Evolutionary conservation across 2,888 invertebrate species (phyloP), one percentile per base, ranked within the genome.

Genomic region (Trachelus stipa): DNA sequence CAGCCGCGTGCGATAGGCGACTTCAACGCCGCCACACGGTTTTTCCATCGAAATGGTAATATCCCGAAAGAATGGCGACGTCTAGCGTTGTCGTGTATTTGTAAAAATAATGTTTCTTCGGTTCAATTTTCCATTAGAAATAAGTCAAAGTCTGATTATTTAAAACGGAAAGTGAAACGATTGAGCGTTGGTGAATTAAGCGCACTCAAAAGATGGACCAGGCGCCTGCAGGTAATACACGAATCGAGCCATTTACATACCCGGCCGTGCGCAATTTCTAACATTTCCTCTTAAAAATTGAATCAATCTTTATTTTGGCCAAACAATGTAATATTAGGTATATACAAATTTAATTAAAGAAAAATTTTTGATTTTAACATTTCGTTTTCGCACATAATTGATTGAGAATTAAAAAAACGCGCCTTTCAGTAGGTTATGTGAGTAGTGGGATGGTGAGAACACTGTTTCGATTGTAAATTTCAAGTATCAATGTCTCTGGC

Each of bases 201-300:
- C 77, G 80, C 75, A 30, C 69, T 34, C 31, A 34, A 75, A 85
- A 85, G 12, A 90, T 90, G 90, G 90, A 90, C 83, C 90, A 90
- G 83, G 90, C 90, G 77, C 90, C 90, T 77, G 86, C 90, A 90
- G 90, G 90, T 90, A 86, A 87, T 78, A 68, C 68, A 40, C 37
- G 11, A 73, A 68, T 40, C 73, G 74, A 34, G 35, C 31, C 76
- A 78, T 74, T 71, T 74, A 75, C 74, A 71, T 73, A 75, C 79
- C 78, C 79, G 80, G 81, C 73, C 74, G 77, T 83, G 81, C 84
- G 84, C 86, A 84, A 81, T 83, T 79, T 81, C 76, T 74, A 30
- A 15, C 30, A 69, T 69, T 33, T 3, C 15, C 33, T 33, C 30
- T 12, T 30, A 69, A 15, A 69, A 69, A 69, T 33, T 69, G 12